Conservation (phyloP, 2,888 invertebrate species). For the Octodonta nipae region DNA sequence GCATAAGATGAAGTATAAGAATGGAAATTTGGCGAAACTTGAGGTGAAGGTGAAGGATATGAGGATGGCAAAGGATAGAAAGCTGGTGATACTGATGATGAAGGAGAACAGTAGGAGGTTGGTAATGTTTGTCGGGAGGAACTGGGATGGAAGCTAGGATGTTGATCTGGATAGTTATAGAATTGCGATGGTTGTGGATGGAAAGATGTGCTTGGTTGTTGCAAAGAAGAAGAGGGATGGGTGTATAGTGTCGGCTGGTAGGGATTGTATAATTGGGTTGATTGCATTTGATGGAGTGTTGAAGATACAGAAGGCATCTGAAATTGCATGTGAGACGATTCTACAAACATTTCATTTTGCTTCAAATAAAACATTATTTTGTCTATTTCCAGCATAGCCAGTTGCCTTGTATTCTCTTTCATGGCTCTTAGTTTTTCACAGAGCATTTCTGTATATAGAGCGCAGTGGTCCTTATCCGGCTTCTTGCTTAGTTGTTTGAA, state of each 20-base stretch:
- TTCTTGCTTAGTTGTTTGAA: constrained; percentile 3
- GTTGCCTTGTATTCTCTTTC: constrained; percentile 5
- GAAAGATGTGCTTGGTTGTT: not conserved
- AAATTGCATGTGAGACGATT: constrained; percentile 1
- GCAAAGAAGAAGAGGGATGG: not conserved
- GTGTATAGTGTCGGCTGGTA: not conserved
- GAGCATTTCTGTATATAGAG: constrained; percentile 6
- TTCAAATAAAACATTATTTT: constrained; percentile 8
- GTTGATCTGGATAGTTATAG: too few relatives aligned
- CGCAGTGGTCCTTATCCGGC: constrained; percentile 4
- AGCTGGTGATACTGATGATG: not conserved
- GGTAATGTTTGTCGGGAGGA: not conserved
- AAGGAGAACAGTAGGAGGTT: not conserved
- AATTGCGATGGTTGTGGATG: not conserved
- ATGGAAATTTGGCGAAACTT: too few relatives aligned
- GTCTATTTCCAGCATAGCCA: constrained; percentile 10
- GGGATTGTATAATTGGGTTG: not conserved
- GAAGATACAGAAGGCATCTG: constrained; percentile 1
- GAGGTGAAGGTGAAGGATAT: not conserved
- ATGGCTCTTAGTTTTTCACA: constrained; percentile 8
- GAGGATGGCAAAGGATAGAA: not conserved
- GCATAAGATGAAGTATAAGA: too few relatives aligned
- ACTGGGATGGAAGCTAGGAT: not conserved
- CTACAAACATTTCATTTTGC: constrained; percentile 2
- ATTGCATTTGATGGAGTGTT: constrained; percentile 1